Evolutionary conservation across 2,888 invertebrate genomes (phyloP).

Genomic region (Autographa pulchrina): DNA sequence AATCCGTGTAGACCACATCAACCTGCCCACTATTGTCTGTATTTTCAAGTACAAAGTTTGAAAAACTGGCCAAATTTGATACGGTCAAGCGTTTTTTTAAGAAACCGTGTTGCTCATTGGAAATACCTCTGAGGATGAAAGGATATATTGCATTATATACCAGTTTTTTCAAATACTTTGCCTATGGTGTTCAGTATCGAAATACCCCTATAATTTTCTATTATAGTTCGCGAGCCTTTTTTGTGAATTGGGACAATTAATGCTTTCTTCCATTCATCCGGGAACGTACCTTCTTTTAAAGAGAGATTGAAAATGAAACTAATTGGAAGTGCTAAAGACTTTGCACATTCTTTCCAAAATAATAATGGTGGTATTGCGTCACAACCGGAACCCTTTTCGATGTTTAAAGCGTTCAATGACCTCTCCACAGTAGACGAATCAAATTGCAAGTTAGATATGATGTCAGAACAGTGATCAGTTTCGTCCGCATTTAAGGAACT

Average conservation of each 20-base stretch:
- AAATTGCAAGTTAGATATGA: background rate
- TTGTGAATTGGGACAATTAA: slow-evolving; percentile 44
- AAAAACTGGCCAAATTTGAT: slow-evolving; percentile 9
- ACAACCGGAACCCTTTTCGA: slow-evolving; percentile 27
- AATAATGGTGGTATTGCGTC: slow-evolving; percentile 39
- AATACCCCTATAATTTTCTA: slow-evolving; percentile 37
- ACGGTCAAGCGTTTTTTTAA: slow-evolving; percentile 16
- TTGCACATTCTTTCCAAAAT: slow-evolving; percentile 30
- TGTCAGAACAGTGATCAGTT: background rate
- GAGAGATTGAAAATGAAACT: slow-evolving; percentile 31
- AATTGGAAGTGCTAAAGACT: slow-evolving; percentile 23
- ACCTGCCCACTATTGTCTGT: slow-evolving; percentile 37
- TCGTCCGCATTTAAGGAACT: background rate
- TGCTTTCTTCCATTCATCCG: slow-evolving; percentile 38
- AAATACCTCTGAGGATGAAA: background rate
- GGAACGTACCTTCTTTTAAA: slow-evolving; percentile 29
- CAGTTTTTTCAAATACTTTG: slow-evolving; percentile 28
- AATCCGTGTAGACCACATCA: slow-evolving; percentile 42
- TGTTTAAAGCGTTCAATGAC: background rate
- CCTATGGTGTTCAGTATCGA: slow-evolving; percentile 24
- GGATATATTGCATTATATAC: slow-evolving; percentile 9
- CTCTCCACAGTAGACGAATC: slow-evolving; percentile 7
- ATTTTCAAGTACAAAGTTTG: slow-evolving; percentile 19
- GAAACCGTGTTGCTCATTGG: slow-evolving; percentile 37
- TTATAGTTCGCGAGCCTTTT: slow-evolving; percentile 28